Evolutionary conservation across 2,797 vertebrate genomes (phyloP).

Genomic region (Odontamblyopus lacepedii): DNA sequence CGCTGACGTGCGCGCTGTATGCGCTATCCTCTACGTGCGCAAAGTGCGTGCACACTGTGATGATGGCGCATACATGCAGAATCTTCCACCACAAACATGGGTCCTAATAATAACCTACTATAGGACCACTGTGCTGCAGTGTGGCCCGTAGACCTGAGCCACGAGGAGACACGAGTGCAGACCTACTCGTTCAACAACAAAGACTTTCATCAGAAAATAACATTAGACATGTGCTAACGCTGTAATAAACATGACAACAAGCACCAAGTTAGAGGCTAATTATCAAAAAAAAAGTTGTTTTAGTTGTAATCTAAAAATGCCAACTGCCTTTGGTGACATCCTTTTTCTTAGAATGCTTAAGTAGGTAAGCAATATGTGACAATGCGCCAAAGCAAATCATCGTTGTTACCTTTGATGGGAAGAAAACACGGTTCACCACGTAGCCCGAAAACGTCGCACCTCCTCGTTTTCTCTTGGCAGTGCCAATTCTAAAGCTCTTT

Average conservation of each 20-base stretch:
- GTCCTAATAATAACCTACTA: slow-evolving; percentile 46
- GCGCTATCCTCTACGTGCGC: slow-evolving; percentile 3
- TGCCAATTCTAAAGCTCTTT: slow-evolving; percentile 60
- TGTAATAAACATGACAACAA: slow-evolving; percentile 13
- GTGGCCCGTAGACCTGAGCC: slow-evolving; percentile 40
- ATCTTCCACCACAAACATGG: slow-evolving; percentile 45
- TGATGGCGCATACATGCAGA: slow-evolving; percentile 63
- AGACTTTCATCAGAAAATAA: not conserved
- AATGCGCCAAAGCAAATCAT: slow-evolving; percentile 31
- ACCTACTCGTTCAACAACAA: not conserved
- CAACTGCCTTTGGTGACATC: not conserved
- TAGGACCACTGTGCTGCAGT: slow-evolving; percentile 31
- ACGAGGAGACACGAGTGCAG: slow-evolving; percentile 23
- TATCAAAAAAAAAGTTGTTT: slow-evolving; percentile 39
- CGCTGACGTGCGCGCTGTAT: slow-evolving; percentile 28
- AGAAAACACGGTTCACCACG: slow-evolving; percentile 66
- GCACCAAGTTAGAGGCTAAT: not conserved
- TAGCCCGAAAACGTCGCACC: slow-evolving; percentile 59
- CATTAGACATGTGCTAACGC: slow-evolving; percentile 15
- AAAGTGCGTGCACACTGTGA: slow-evolving; percentile 4
- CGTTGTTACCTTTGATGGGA: slow-evolving; percentile 73
- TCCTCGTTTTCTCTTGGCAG: slow-evolving; percentile 57
- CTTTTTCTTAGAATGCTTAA: slow-evolving; percentile 11
- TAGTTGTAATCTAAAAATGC: slow-evolving; percentile 16
- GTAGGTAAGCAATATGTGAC: slow-evolving; percentile 26